Conservation (phyloP, 2,113 vertebrate species). For the Myrmecobius fasciatus region DNA sequence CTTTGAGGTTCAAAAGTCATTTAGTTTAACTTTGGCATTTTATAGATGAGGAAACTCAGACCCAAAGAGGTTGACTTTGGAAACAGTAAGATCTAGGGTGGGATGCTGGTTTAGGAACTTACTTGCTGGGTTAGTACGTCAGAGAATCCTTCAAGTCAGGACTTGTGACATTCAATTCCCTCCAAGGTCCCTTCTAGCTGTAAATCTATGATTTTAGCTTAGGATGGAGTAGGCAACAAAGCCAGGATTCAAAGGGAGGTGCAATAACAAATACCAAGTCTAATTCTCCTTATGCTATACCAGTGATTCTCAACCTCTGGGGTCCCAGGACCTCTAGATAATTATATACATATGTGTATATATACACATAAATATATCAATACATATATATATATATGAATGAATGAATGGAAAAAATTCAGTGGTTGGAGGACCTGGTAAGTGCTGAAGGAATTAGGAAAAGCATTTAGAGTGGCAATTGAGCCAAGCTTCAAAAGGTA, state of each 20-base stretch:
- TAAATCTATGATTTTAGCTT: not conserved
- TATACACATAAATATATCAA: no score
- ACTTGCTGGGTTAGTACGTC: not conserved
- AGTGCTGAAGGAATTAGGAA: not conserved
- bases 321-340: not conserved
- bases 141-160: not conserved
- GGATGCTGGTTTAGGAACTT: not conserved
- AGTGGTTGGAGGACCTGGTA: not conserved
- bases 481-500: not conserved
- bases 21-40: not conserved
- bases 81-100: not conserved
- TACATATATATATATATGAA: not conserved
- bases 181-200: not conserved
- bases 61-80: not conserved
- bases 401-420: no score
- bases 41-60: not conserved
- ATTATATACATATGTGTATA: no score
- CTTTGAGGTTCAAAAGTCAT: not conserved
- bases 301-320: not conserved
- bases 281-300: not conserved
- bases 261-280: not conserved
- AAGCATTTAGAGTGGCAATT: not conserved
- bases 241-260: not conserved
- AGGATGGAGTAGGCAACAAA: not conserved
- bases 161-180: not conserved